Evolutionary conservation across 2,888 invertebrate genomes (phyloP), one percentile per base, ranked within the genome.

Genomic region (Apomyelois bistriatella): DNA sequence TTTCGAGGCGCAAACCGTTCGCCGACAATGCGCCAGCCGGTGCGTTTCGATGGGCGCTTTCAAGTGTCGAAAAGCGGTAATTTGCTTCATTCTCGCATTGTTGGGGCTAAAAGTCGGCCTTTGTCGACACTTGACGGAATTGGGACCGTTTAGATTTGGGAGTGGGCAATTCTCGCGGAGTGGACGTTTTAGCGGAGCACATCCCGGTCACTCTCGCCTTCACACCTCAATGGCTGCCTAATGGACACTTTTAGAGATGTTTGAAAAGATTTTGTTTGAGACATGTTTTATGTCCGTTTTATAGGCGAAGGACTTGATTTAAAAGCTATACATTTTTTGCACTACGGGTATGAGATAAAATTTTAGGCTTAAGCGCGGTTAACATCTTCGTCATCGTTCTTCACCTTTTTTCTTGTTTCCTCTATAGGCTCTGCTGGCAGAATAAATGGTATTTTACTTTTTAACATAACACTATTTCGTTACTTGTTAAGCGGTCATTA

Each of bases 61-160:
- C 85, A 85, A 87, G 85, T 74, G 81, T 77, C 82, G 74, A 85
- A 86, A 84, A 79, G 84, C 86, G 79, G 84, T 88, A 89, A 89
- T 89, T 90, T 86, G 86, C 85, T 81, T 77, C 85, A 82, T 83
- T 85, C 86, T 74, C 70, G 82, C 84, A 85, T 87, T 87, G 88
- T 87, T 81, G 79, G 74, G 72, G 80, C 81, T 86, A 86, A 89
- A 89, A 89, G 88, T 89, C 86, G 74, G 71, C 84, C 76, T 85
- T 88, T 87, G 88, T 88, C 84, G 85, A 72, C 85, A 79, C 85
- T 86, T 82, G 82, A 73, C 79, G 77, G 81, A 79, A 90, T 89
- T 90, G 90, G 87, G 72, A 82, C 76, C 90, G 89, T 89, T 89
- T 89, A 89, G 87, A 85, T 82, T 76, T 74, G 82, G 74, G 75